phyloP scores from a whole-genome alignment of 2,113 vertebrate genomes.

The Procavia capensis region DNA sequence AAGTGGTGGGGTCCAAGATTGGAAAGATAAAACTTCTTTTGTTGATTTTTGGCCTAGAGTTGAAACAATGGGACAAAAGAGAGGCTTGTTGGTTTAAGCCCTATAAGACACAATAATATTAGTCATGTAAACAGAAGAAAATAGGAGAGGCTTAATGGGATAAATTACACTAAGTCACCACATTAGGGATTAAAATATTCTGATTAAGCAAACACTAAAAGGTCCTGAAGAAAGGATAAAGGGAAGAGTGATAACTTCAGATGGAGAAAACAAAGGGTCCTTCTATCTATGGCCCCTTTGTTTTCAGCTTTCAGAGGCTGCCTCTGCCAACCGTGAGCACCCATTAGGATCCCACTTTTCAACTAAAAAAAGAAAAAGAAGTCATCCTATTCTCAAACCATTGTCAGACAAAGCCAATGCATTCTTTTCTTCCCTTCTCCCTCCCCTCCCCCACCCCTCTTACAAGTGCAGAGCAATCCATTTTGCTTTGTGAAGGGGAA shows the following conservation, averaged over 20 bases:
- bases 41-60: conserved; percentile 80
- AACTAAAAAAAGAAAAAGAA: not conserved
- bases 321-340: not conserved
- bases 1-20: conserved; percentile 75
- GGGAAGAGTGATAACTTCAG: conserved; percentile 63
- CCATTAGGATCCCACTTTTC: conserved; percentile 55
- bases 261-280: conserved; percentile 69
- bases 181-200: conserved; percentile 81
- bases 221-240: conserved; percentile 69
- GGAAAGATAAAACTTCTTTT: conserved; percentile 79
- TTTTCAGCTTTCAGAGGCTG: conserved; percentile 61
- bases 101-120: conserved; percentile 74
- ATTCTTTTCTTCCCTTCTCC: conserved; percentile 29
- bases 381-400: not conserved
- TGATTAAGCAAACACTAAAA: conserved; percentile 71
- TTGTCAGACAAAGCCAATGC: conserved; percentile 23
- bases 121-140: conserved; percentile 83
- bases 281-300: conserved; percentile 8
- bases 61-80: conserved; percentile 79
- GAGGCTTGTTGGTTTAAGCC: conserved; percentile 74
- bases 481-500: conserved; percentile 46
- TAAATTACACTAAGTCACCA: conserved; percentile 79
- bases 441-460: too few species aligned
- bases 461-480: conserved; percentile 49
- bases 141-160: conserved; percentile 80